Percentiles rank a stretch among this genome's conserved stretches.
These are phyloP conservation scores for Drosophila kanapiae DNA, from an alignment of 1,140 invertebrate species.

Conservation along the genomic window DNA sequence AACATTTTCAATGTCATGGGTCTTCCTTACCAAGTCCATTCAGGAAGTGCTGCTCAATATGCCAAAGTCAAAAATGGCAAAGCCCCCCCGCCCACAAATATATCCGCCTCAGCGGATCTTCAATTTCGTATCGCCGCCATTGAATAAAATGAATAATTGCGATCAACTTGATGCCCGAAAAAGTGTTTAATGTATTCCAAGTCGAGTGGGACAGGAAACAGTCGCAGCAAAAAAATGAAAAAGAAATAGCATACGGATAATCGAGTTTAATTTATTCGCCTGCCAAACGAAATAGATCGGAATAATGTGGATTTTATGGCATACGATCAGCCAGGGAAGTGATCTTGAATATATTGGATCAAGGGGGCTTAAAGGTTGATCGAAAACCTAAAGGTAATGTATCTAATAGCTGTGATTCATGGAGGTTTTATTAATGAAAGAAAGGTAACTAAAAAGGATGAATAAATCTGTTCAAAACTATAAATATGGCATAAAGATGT, in stretches of 20 bases:
- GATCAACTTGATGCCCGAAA: conserved; percentile 45
- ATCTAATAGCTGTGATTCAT: not conserved
- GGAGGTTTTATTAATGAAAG: not conserved
- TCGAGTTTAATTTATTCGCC: conserved; percentile 28
- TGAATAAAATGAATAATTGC: conserved; percentile 49
- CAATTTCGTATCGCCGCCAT: no score
- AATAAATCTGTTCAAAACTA: not conserved
- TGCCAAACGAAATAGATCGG: conserved; percentile 10
- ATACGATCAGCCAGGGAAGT: conserved; percentile 9
- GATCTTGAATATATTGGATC: conserved; percentile 21
- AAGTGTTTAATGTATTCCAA: conserved; percentile 46
- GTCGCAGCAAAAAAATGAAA: conserved; percentile 14
- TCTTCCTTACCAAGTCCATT: conserved; percentile 3
- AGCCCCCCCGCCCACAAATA: not conserved
- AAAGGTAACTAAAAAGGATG: no score
- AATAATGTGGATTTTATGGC: conserved; percentile 30
- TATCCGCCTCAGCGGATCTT: not conserved
- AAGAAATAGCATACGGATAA: conserved; percentile 17
- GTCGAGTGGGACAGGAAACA: conserved; percentile 43
- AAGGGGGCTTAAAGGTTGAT: not conserved
- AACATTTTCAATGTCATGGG: conserved; percentile 55
- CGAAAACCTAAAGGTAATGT: not conserved
- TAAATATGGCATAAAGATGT: not conserved
- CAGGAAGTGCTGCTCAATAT: conserved; percentile 44
- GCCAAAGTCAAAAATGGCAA: conserved; percentile 10